Conservation (phyloP, 2,113 vertebrate species). For the Cephalopholis sonnerati region DNA sequence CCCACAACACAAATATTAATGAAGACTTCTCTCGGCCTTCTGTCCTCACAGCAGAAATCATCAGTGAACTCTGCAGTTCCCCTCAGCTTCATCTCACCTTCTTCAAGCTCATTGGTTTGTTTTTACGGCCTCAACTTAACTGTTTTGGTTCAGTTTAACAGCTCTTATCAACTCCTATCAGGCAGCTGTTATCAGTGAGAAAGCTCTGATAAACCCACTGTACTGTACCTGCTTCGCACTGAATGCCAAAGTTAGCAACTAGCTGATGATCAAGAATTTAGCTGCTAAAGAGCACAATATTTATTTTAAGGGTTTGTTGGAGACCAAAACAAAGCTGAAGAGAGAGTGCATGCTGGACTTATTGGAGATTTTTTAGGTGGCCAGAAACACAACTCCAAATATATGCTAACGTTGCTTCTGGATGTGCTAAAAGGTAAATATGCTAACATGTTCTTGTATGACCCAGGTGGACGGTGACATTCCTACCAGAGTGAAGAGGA, state of each 20-base stretch:
- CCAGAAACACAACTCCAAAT: no score
- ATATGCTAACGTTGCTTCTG: background rate
- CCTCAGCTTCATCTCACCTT: background rate
- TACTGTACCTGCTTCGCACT: background rate
- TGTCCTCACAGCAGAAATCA: conserved; percentile 23
- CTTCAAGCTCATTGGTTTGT: conserved; percentile 11
- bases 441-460: background rate
- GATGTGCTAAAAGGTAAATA: background rate
- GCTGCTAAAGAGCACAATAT: background rate
- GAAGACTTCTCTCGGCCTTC: conserved; percentile 24
- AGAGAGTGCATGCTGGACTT: background rate
- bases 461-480: conserved; percentile 92
- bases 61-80: background rate
- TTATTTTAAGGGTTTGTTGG: background rate
- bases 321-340: background rate
- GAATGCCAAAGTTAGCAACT: background rate
- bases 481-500: conserved; percentile 91
- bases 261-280: background rate
- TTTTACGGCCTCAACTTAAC: background rate
- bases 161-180: background rate
- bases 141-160: background rate
- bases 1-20: conserved; percentile 47
- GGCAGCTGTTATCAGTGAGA: background rate
- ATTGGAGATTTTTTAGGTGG: no score
- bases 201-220: background rate